These are phyloP conservation scores for Diplodus sargus DNA, from an alignment of 2,797 vertebrate species.

Conservation along the genomic window DNA sequence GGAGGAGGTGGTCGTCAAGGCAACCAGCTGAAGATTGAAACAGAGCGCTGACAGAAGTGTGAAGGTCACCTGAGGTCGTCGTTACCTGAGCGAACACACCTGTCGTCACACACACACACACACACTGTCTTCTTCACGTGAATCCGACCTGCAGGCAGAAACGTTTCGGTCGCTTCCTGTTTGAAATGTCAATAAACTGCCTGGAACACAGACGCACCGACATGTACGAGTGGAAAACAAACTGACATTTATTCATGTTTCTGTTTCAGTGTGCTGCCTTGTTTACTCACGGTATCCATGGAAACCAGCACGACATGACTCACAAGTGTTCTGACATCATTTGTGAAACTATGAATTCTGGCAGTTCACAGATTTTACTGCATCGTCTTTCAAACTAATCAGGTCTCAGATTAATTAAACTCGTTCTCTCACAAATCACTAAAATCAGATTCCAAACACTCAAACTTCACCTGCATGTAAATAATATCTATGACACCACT, in stretches of 20 bases:
- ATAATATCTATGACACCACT: background rate
- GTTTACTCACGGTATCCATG: too few species aligned
- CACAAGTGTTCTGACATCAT: too few species aligned
- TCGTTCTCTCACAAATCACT: too few species aligned
- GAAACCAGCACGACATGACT: too few species aligned
- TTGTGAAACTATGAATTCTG: too few species aligned
- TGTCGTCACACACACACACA: too few species aligned
- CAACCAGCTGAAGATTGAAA: background rate
- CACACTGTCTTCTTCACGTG: background rate
- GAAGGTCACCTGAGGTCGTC: background rate
- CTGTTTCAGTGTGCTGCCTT: too few species aligned
- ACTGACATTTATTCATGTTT: background rate
- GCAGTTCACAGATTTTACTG: too few species aligned
- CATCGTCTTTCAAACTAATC: too few species aligned
- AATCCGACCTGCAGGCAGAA: background rate
- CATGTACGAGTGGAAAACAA: background rate
- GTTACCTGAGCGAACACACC: too few species aligned
- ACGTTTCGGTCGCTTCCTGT: background rate
- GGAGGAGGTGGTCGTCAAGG: background rate
- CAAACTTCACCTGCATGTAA: background rate
- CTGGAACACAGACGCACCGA: background rate
- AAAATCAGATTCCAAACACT: too few species aligned
- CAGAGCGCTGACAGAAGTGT: background rate
- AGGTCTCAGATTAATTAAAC: too few species aligned
- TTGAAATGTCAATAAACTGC: conserved; percentile 1